Evolutionary conservation across 2,113 vertebrate species (phyloP), one percentile per base, ranked within the genome.

Genomic region (Scomber scombrus): DNA sequence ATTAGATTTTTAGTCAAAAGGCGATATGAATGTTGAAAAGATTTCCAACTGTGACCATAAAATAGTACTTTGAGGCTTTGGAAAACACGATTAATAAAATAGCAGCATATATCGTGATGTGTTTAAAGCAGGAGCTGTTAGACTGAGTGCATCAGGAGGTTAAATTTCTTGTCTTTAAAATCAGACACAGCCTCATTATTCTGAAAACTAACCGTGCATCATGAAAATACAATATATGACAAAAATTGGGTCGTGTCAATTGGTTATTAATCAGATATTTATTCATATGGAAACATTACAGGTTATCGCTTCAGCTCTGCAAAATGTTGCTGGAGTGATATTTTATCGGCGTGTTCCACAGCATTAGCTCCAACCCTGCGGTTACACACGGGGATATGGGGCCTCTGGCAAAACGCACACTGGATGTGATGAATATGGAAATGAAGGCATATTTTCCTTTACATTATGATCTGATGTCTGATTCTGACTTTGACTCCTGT

Each of bases 401-500:
- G 49, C 82, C 69, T 80, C 65, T 61, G 77, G 78, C 80, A 60
- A 67, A 78, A 26, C 23, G 23, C 23, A 26, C 23, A 26, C 23
- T 26, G 23, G 23, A 26, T 26, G 23, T 26, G 51, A 72, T 71
- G 47, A 84, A 71, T 76, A 89, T 79, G 75, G 52, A 82, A 87
- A 87, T 84, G 54, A 71, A 67, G 55, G 40, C 57, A 52, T 72
- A 50, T 29, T 57, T 66, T 57, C 58, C 70, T 89, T 78, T 78
- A 68, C 26, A 51, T 71, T 54, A 55, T 62, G 29, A 71, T 29
- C 67, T 46, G 29, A 11, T 40, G 34, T 40, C 34, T 40, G 18
- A 72, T 61, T 76, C 47, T 84, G 78, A 86, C 81, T 85, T 84
- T 85, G 79, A 56, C 65, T 72, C 60, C 40, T 31, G 56, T 72